Evolutionary conservation across 2,113 vertebrate species (phyloP).

Genomic region (Pavo muticus): DNA sequence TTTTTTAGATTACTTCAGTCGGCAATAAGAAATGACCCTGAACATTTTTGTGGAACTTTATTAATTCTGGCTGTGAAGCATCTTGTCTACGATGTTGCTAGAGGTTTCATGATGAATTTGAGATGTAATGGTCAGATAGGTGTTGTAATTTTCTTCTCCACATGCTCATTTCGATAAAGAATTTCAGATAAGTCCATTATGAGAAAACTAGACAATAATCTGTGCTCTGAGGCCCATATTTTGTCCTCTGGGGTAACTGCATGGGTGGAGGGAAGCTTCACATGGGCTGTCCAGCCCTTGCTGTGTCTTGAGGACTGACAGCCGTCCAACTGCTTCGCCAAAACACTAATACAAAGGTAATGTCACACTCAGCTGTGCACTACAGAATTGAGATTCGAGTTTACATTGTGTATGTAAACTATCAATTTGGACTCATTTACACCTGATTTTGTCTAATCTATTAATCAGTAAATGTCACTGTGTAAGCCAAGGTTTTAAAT

Average conservation of each 20-base stretch:
- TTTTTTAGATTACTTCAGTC: background rate
- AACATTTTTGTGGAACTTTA: background rate
- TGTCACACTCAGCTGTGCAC: background rate
- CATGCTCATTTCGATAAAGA: fast-evolving
- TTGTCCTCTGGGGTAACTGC: background rate
- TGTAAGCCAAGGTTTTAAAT: conserved; percentile 59
- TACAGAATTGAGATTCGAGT: conserved; percentile 30
- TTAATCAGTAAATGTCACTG: conserved; percentile 71
- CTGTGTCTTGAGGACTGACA: background rate
- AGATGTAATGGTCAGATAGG: background rate
- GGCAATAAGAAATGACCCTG: background rate
- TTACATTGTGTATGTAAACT: conserved; percentile 69
- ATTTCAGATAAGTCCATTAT: fast-evolving
- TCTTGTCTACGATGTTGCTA: background rate
- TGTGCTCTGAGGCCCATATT: background rate
- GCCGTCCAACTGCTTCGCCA: background rate
- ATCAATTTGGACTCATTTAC: conserved; percentile 72
- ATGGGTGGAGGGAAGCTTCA: background rate
- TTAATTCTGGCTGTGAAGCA: background rate
- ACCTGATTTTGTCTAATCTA: conserved; percentile 72
- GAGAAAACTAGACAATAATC: background rate
- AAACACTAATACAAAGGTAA: background rate
- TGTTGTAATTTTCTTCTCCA: background rate
- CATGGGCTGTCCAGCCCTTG: background rate
- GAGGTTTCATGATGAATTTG: background rate